A percentile compares a stretch with the other conserved stretches of the same genome.
phyloP scores from a whole-genome alignment of 1,140 invertebrate species.

The Teleogryllus occipitalis region DNA sequence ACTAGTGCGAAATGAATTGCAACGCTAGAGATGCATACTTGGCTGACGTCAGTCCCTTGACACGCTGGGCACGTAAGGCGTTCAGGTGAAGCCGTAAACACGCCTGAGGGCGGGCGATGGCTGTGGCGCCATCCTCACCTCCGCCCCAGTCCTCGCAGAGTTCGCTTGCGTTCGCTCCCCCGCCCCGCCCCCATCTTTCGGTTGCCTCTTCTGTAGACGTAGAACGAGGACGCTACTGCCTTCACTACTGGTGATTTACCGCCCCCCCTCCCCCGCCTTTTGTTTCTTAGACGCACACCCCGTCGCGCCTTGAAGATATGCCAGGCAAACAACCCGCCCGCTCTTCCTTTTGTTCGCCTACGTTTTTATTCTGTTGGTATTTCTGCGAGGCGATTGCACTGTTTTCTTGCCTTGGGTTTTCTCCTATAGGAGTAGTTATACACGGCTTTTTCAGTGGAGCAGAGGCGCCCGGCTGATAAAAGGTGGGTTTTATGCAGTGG shows the following conservation, averaged over 20 bases:
- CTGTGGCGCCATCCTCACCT: too few species aligned
- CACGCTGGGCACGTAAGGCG: too few species aligned
- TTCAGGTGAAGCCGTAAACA: too few species aligned
- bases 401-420: background rate
- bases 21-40: too few species aligned
- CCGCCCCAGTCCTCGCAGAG: too few species aligned
- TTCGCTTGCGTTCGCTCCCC: too few species aligned
- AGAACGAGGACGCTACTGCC: too few species aligned
- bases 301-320: background rate
- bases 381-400: background rate
- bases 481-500: background rate
- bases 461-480: background rate
- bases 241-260: background rate
- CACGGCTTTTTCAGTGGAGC: background rate
- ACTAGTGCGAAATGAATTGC: too few species aligned
- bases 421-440: background rate
- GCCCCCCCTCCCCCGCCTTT: background rate
- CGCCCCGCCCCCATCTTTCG: too few species aligned
- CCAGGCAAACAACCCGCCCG: background rate
- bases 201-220: too few species aligned
- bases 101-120: too few species aligned
- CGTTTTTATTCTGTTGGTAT: background rate
- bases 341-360: background rate
- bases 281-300: background rate
- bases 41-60: too few species aligned